phyloP scores from a whole-genome alignment of 2,113 vertebrate species.

The Myrmecophaga tridactyla region DNA sequence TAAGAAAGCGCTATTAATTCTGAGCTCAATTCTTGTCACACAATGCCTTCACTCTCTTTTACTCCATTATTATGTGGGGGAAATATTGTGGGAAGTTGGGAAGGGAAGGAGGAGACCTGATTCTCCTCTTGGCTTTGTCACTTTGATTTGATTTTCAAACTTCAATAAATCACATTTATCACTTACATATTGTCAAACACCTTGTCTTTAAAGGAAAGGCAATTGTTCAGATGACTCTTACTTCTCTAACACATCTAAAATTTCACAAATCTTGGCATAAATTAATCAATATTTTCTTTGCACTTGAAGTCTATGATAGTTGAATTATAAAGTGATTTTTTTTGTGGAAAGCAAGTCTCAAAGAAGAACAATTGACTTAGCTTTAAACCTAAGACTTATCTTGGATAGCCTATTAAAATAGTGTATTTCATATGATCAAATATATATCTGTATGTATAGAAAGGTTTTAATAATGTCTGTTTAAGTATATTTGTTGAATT shows the following conservation, averaged over 20 bases:
- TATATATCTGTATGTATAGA: background rate
- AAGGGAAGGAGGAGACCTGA: background rate
- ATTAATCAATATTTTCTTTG: background rate
- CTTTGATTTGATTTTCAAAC: background rate
- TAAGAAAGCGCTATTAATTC: background rate
- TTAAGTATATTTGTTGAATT: background rate
- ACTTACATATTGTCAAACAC: background rate
- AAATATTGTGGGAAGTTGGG: background rate
- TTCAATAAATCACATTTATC: background rate
- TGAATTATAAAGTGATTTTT: background rate
- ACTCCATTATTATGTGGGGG: background rate
- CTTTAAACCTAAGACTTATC: background rate
- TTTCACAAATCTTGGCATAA: background rate
- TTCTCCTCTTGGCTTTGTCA: background rate
- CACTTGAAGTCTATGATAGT: background rate
- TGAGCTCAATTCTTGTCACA: background rate
- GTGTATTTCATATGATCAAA: background rate
- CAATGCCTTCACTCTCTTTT: background rate
- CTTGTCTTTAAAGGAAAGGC: background rate
- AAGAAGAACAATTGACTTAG: background rate
- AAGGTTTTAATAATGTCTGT: background rate
- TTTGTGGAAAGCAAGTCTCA: background rate
- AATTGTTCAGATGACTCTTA: background rate
- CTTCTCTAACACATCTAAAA: background rate
- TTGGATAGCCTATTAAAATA: background rate